These are phyloP conservation scores for Trididemnum clinides DNA, from an alignment of 23 tunicate genomes.

Conservation along the genomic window DNA sequence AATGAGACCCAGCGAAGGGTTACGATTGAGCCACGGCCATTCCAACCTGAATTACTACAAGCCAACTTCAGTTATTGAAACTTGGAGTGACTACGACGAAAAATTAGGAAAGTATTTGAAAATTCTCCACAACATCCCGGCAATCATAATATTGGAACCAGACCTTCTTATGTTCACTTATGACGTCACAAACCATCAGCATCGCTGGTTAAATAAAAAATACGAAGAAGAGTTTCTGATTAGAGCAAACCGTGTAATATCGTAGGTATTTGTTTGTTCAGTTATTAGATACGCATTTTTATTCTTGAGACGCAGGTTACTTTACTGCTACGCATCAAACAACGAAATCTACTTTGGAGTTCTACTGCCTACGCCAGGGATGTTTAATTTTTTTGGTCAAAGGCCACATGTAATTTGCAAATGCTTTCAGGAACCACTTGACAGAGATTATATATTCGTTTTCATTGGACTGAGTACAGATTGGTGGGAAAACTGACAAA, in stretches of 20 bases:
- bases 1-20: slow-evolving; percentile 81
- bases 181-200: slow-evolving; percentile 65
- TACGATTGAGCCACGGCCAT: slow-evolving; percentile 18
- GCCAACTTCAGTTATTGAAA: slow-evolving; percentile 40
- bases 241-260: slow-evolving; percentile 61
- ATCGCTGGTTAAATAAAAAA: slow-evolving; percentile 66
- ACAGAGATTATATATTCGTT: no score
- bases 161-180: slow-evolving; percentile 70
- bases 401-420: no score
- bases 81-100: slow-evolving; percentile 83
- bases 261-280: no score
- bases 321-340: no score
- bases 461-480: no score
- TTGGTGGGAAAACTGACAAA: no score
- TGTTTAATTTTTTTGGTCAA: no score
- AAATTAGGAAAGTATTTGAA: slow-evolving; percentile 37
- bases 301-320: no score
- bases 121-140: slow-evolving; percentile 52
- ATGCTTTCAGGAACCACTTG: no score
- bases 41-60: slow-evolving; percentile 74
- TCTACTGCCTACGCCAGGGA: no score
- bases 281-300: no score
- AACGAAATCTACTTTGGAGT: no score
- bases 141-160: slow-evolving; percentile 83
- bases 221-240: slow-evolving; percentile 75